Evolutionary conservation across 2,888 invertebrate species (phyloP).

Genomic region (Drosophila nigricruria): DNA sequence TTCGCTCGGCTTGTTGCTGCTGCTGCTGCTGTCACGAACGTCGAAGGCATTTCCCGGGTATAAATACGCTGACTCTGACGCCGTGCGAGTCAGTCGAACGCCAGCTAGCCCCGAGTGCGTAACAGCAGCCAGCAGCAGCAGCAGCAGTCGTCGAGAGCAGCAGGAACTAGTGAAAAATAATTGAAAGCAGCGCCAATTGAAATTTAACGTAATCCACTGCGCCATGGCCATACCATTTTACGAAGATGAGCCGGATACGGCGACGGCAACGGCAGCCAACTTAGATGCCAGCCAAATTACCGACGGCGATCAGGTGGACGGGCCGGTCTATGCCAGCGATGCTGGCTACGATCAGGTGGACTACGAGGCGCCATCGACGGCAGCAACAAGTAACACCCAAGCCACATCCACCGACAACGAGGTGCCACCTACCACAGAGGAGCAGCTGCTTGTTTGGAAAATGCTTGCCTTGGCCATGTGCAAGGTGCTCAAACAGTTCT

Average conservation of each 20-base stretch:
- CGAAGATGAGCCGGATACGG: constrained; percentile 70
- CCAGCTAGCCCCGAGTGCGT: constrained; percentile 52
- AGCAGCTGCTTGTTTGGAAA: constrained; percentile 81
- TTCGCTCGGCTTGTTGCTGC: constrained; percentile 40
- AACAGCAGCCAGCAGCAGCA: background rate
- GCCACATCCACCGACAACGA: constrained; percentile 17
- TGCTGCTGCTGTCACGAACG: constrained; percentile 33
- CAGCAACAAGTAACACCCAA: constrained; percentile 47
- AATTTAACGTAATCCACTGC: constrained; percentile 51
- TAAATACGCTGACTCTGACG: constrained; percentile 57
- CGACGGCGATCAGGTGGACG: constrained; percentile 80
- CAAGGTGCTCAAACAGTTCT: constrained; percentile 82
- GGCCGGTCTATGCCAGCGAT: constrained; percentile 46
- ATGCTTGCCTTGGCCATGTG: constrained; percentile 83
- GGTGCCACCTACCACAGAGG: constrained; percentile 60
- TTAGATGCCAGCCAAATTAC: constrained; percentile 46
- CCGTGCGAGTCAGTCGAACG: constrained; percentile 67
- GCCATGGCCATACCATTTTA: constrained; percentile 84
- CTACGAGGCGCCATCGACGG: constrained; percentile 61
- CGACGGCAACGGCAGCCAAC: constrained; percentile 44
- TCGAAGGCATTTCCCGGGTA: constrained; percentile 69
- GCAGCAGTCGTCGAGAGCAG: background rate
- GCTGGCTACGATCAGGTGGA: constrained; percentile 65
- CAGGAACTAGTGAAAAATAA: constrained; percentile 11
- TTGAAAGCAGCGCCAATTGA: constrained; percentile 9